phyloP scores from a whole-genome alignment of 2,888 invertebrate genomes.

The Drosophila seclusa region DNA sequence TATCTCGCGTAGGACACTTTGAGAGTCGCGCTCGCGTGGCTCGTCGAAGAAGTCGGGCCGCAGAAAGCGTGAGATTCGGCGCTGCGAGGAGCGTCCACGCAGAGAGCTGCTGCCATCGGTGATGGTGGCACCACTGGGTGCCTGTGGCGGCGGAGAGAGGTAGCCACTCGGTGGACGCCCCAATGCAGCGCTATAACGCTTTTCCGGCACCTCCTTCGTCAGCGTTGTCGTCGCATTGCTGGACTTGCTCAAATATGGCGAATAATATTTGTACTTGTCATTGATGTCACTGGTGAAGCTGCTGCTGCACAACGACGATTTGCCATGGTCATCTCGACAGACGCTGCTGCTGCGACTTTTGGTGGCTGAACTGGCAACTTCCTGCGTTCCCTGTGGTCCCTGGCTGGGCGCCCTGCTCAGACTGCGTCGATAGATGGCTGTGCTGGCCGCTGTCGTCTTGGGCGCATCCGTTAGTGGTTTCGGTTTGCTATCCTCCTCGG shows the following conservation, averaged over 20 bases:
- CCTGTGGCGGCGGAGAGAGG: conserved; percentile 74
- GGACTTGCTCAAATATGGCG: conserved; percentile 82
- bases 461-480: conserved; percentile 58
- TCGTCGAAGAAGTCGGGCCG: conserved; percentile 91
- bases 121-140: conserved; percentile 26
- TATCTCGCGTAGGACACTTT: conserved; percentile 89
- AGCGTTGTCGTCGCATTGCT: conserved; percentile 47
- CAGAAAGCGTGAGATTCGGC: conserved; percentile 90
- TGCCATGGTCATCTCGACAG: conserved; percentile 79
- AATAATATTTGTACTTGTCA: conserved; percentile 84
- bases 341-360: conserved; percentile 79
- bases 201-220: conserved; percentile 67
- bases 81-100: conserved; percentile 85
- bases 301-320: conserved; percentile 75
- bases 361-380: neutral
- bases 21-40: conserved; percentile 88
- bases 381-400: conserved; percentile 28
- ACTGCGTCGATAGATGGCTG: conserved; percentile 62
- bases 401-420: conserved; percentile 68
- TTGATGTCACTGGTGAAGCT: conserved; percentile 82
- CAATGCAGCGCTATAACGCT: conserved; percentile 70
- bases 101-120: conserved; percentile 71
- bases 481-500: conserved; percentile 30
- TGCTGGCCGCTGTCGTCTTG: conserved; percentile 64
- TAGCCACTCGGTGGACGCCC: conserved; percentile 83